Percentiles rank a stretch among this genome's conserved stretches.
phyloP scores from a whole-genome alignment of 2,113 vertebrate genomes.

The Oncorhynchus tshawytscha region DNA sequence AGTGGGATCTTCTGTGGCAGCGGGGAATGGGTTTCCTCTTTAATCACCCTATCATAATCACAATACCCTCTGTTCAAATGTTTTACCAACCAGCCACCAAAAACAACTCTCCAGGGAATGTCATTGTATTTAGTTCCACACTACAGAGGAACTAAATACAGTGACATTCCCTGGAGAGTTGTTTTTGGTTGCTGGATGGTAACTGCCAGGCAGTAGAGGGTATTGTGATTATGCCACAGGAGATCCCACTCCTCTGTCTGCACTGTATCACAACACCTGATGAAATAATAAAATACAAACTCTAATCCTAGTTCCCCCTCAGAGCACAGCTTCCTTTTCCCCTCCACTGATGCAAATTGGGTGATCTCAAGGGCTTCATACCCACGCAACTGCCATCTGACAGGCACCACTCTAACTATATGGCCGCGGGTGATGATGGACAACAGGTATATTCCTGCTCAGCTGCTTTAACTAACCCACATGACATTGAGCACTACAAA shows the following conservation, averaged over 20 bases:
- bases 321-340: neutral
- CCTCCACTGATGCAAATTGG: neutral
- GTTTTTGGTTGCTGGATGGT: neutral
- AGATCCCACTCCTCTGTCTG: neutral
- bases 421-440: neutral
- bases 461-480: neutral
- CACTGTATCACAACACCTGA: slow-evolving; percentile 16
- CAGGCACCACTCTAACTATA: neutral
- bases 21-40: neutral
- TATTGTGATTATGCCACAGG: neutral
- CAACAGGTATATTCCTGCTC: neutral
- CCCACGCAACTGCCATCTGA: neutral
- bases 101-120: neutral
- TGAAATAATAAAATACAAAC: slow-evolving; percentile 6
- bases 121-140: too few relatives aligned
- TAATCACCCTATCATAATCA: neutral
- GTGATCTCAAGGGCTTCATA: neutral
- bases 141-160: neutral
- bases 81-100: neutral
- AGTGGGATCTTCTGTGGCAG: neutral
- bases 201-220: neutral
- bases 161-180: neutral
- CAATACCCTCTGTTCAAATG: neutral
- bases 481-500: neutral
- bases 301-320: neutral